A percentile compares a stretch with the other conserved stretches of the same genome.
Evolutionary conservation across 1,140 invertebrate species (phyloP).

Genomic region (Elymnias hypermnestra): DNA sequence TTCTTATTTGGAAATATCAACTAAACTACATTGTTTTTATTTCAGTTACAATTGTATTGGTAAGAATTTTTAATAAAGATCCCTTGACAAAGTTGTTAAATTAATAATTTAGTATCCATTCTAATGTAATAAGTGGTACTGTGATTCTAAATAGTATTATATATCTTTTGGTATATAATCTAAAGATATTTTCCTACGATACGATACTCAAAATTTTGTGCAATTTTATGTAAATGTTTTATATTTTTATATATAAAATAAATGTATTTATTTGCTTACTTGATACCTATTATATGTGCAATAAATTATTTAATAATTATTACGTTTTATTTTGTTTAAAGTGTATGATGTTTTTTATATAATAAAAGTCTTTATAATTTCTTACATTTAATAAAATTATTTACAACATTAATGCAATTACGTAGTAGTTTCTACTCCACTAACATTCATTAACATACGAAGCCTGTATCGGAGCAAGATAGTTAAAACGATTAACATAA

Average conservation of each 20-base stretch:
- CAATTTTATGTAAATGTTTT: not conserved
- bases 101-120: too few species aligned
- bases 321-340: not conserved
- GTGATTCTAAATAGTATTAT: too few species aligned
- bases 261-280: not conserved
- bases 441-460: conserved; percentile 24
- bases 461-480: conserved; percentile 10
- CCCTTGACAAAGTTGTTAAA: too few species aligned
- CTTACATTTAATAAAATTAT: conserved; percentile 51
- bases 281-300: conserved; percentile 16
- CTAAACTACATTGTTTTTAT: too few species aligned
- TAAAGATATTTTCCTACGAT: conserved; percentile 5
- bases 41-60: too few species aligned
- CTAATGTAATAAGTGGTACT: too few species aligned
- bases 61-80: too few species aligned
- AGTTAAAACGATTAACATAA: conserved; percentile 3
- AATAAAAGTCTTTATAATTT: conserved; percentile 29
- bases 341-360: conserved; percentile 16
- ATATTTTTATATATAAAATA: not conserved
- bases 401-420: conserved; percentile 41
- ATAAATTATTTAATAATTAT: conserved; percentile 29
- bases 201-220: not conserved
- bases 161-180: conserved; percentile 67
- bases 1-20: too few species aligned
- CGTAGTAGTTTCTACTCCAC: conserved; percentile 24